Evolutionary conservation across 1,140 invertebrate species (phyloP).

Genomic region (Drosophila paulistorum): DNA sequence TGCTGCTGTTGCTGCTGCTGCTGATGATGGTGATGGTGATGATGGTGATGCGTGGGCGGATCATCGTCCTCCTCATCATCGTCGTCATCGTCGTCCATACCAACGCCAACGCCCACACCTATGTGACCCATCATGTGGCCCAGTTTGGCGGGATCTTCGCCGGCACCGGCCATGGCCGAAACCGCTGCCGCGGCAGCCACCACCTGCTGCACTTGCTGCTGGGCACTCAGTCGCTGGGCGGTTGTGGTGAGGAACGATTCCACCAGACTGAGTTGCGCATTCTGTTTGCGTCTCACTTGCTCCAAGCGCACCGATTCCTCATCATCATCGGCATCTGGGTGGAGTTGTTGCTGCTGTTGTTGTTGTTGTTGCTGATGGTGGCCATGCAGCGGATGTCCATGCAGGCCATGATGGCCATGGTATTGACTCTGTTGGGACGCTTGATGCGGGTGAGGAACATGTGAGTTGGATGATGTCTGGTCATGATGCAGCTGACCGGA

Average conservation of each 20-base stretch:
- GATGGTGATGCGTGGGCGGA: constrained; percentile 43
- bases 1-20: constrained; percentile 37
- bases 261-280: constrained; percentile 78
- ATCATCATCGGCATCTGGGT: constrained; percentile 57
- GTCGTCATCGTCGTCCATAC: constrained; percentile 64
- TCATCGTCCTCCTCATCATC: constrained; percentile 76
- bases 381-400: constrained; percentile 43
- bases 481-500: constrained; percentile 11
- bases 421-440: constrained; percentile 26
- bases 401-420: constrained; percentile 36
- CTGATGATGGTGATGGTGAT: constrained; percentile 52
- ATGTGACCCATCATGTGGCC: constrained; percentile 76
- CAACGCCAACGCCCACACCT: constrained; percentile 47
- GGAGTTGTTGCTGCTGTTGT: constrained; percentile 44
- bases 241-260: constrained; percentile 80
- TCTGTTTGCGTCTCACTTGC: constrained; percentile 76
- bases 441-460: constrained; percentile 19
- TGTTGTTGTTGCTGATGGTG: constrained; percentile 54
- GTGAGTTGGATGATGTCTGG: neutral
- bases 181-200: constrained; percentile 77
- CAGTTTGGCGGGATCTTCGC: constrained; percentile 70
- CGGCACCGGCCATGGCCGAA: constrained; percentile 73
- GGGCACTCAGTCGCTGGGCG: constrained; percentile 75
- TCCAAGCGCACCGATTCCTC: constrained; percentile 69
- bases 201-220: constrained; percentile 80